Evolutionary conservation across 2,797 vertebrate genomes (phyloP), one percentile per base, ranked within the genome.

Genomic region (Enteromius paludinosus): DNA sequence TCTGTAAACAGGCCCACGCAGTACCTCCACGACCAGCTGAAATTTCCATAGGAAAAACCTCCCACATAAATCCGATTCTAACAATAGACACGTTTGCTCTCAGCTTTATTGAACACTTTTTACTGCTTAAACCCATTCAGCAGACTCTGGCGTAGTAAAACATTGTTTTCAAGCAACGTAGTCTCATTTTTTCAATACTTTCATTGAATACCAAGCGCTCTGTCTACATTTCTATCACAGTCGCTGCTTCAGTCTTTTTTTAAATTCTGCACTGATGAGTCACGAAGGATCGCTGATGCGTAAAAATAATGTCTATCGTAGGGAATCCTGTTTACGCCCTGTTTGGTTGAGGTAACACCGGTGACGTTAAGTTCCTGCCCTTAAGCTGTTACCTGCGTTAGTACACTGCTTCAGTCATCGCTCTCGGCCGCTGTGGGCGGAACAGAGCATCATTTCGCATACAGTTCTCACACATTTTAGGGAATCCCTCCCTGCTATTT

Each of bases 401-500:
- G 70, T 70, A 33, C 61, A 33, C 59, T 62, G 62, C 64, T 77
- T 75, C 66, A 80, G 74, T 49, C 49, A 41, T 23, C 62, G 3
- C 52, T 81, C 78, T 79, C 20, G 41, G 72, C 18, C 73, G 20
- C 59, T 9, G 8, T n/a, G 76, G 85, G 84, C 41, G 85, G 74
- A 80, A 75, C 83, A n/a, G 79, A 69, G 78, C 65, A 54, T 52
- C 43, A 84, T 54, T 82, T 86, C 85, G 80, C 77, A 83, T 77
- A 69, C 56, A 54, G 33, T 72, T 83, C 61, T 82, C 14, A 56
- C 30, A 35, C 72, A 65, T 52, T 38, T 33, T 30, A 79, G 74
- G 80, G 65, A 79, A 81, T 81, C 85, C 69, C 83, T 85, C 69
- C 33, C 18, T 66, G 62, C 54, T 85, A 79, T 87, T 87, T 84